phyloP scores from a whole-genome alignment of 2,888 invertebrate genomes.

The Tachystola acroxantha region DNA sequence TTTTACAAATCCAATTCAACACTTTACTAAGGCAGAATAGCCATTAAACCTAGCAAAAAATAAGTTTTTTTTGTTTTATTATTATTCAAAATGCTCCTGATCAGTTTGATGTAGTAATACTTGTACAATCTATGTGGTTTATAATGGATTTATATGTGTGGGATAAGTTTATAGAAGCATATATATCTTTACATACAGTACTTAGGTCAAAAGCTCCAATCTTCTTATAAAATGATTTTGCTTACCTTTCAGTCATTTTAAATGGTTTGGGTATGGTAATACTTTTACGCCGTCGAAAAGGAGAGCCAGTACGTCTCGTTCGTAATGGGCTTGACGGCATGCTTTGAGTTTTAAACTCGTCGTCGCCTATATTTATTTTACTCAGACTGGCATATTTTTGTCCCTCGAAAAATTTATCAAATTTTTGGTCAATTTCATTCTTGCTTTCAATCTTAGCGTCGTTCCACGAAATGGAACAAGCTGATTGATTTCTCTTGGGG shows the following conservation, averaged over 20 bases:
- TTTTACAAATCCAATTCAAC: no score
- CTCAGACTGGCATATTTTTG: constrained; percentile 29
- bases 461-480: constrained; percentile 71
- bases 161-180: no score
- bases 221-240: no score
- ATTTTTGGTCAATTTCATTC: constrained; percentile 57
- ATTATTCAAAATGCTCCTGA: no score
- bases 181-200: no score
- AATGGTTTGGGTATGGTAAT: constrained; percentile 83
- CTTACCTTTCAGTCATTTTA: constrained; percentile 83
- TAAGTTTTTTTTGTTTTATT: no score
- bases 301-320: constrained; percentile 44
- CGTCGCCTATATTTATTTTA: constrained; percentile 29
- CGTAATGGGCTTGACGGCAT: constrained; percentile 78
- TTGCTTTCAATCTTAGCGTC: constrained; percentile 51
- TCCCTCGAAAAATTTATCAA: constrained; percentile 55
- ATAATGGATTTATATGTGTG: no score
- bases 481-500: constrained; percentile 61
- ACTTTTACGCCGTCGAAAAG: constrained; percentile 40
- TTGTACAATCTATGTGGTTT: no score
- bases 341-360: constrained; percentile 68
- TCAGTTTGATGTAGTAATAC: no score
- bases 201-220: no score
- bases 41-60: no score
- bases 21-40: no score